Evolutionary conservation across 2,888 invertebrate species (phyloP).

Genomic region (Mantis religiosa): DNA sequence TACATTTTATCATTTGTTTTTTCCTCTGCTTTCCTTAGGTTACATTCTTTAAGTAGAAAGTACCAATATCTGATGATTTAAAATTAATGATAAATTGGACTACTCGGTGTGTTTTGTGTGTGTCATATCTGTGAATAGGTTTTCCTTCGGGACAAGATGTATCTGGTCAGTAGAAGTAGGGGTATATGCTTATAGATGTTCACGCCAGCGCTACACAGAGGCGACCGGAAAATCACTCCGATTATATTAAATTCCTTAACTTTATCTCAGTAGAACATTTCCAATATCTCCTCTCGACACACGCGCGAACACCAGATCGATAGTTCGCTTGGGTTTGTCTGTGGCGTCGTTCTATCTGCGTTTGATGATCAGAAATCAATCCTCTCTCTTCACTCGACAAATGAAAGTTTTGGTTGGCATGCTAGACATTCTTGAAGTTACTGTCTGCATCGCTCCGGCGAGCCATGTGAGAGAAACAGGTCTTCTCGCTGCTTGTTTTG

Average conservation of each 20-base stretch:
- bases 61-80: no score
- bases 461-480: not conserved
- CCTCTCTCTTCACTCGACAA: not conserved
- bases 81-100: no score
- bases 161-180: not conserved
- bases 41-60: no score
- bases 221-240: not conserved
- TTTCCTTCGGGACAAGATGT: not conserved
- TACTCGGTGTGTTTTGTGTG: no score
- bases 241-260: constrained; percentile 22
- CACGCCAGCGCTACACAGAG: not conserved
- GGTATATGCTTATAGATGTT: not conserved
- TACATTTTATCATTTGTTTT: no score
- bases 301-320: not conserved
- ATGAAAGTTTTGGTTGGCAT: not conserved
- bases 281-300: not conserved
- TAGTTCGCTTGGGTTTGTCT: not conserved
- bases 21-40: no score
- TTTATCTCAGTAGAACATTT: constrained; percentile 16
- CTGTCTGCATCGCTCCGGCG: not conserved
- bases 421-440: not conserved
- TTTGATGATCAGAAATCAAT: not conserved
- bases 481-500: no score
- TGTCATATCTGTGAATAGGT: not conserved
- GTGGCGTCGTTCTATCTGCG: no score